phyloP scores from a whole-genome alignment of 1,140 invertebrate genomes.

The Zeugodacus cucurbitae region DNA sequence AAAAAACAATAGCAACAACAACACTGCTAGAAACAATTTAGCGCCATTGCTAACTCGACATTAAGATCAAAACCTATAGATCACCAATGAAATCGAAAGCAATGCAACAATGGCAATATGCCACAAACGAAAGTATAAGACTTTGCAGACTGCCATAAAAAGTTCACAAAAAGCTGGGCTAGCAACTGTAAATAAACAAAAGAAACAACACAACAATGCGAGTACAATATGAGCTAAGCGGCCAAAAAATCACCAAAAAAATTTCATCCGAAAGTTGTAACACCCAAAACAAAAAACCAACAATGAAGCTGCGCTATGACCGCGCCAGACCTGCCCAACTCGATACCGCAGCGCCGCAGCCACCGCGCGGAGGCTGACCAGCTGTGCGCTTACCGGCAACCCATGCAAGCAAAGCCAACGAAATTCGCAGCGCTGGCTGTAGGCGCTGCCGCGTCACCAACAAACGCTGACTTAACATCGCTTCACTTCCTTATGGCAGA shows the following conservation, averaged over 20 bases:
- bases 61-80: not conserved
- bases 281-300: not conserved
- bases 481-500: constrained; percentile 27
- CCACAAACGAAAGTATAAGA: not conserved
- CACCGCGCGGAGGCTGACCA: not conserved
- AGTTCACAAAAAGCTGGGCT: not conserved
- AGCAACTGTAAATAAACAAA: not conserved
- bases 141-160: not conserved
- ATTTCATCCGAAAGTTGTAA: constrained; percentile 4
- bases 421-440: not conserved
- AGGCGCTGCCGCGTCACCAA: not conserved
- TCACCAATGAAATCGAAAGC: constrained; percentile 34
- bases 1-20: not conserved
- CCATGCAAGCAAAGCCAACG: not conserved
- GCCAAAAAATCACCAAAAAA: not conserved
- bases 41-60: not conserved
- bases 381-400: not conserved
- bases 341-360: not conserved
- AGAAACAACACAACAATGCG: not conserved
- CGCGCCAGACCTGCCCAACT: not conserved
- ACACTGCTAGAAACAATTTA: not conserved
- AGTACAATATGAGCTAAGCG: not conserved
- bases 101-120: not conserved
- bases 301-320: not conserved
- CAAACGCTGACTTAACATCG: not conserved